Evolutionary conservation across 2,113 vertebrate genomes (phyloP), one percentile per base, ranked within the genome.

Genomic region (Stigmatopora nigra): DNA sequence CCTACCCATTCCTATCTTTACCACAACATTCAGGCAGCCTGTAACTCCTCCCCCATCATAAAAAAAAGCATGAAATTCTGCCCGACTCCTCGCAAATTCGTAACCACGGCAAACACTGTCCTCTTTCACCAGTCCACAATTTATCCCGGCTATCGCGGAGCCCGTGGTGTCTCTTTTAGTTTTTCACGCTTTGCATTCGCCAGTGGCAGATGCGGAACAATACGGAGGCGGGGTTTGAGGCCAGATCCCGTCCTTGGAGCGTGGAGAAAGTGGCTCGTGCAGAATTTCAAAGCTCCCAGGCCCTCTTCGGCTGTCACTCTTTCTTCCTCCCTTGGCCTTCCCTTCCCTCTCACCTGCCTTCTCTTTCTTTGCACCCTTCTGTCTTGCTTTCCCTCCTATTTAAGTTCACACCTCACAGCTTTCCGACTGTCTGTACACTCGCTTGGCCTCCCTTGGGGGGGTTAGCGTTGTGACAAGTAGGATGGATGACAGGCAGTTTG

Each of bases 401-500:
- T 70, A 68, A 77, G 74, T 83, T 89, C 83, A 86, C 78, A 81
- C 85, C 84, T 87, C 82, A 82, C 75, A 80, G 78, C 77, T 83
- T 86, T 75, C 71, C 49, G 60, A 77, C 82, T 72, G 76, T 77
- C 79, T 67, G 60, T 82, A 66, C 67, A 66, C 76, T 77, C 75
- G 19, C 65, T 62, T 64, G 66, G 65, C 64, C 70, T 82, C 81
- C 83, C 79, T 82, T 58, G 3, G 65, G 80, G 79, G 80, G 69
- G 67, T 72, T 76, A 67, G 66, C 7, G 49, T 63, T 73, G 82
- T 88, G 88, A 88, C 86, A 83, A 82, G 64, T 76, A 60, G 75
- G 76, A 74, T 68, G 66, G 77, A 81, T 89, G 90, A 91, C 84
- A 65, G 89, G 87, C 86, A 85, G 77, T 55, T 44, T 73, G 66